A percentile compares a stretch with the other conserved stretches of the same genome.
phyloP scores from a whole-genome alignment of 2,113 vertebrate genomes.

The Sinocyclocheilus grahami region DNA sequence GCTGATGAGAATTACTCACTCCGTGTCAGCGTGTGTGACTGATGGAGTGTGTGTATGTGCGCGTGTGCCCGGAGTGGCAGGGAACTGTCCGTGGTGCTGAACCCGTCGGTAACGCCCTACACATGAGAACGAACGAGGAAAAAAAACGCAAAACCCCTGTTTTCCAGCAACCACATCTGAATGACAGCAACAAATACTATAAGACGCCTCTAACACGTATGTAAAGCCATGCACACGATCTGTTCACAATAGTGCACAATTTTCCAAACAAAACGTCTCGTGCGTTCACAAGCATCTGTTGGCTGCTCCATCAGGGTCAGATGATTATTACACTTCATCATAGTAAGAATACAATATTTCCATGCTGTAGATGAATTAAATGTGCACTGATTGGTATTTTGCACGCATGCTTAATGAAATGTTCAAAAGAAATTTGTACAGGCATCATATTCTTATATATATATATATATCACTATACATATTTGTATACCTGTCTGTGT shows the following conservation, averaged over 20 bases:
- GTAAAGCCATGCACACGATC: slow-evolving; percentile 17
- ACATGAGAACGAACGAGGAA: slow-evolving; percentile 2
- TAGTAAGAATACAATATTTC: not conserved
- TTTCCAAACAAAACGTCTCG: not conserved
- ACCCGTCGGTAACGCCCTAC: slow-evolving; percentile 76
- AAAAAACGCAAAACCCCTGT: not conserved
- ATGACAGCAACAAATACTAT: not conserved
- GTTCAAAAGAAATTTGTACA: not conserved
- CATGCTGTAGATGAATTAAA: not conserved
- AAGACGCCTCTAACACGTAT: slow-evolving; percentile 16
- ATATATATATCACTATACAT: not conserved
- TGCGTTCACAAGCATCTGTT: slow-evolving; percentile 12
- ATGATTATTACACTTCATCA: not conserved
- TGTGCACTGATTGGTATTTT: not conserved
- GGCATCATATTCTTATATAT: not conserved
- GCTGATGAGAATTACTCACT: not conserved
- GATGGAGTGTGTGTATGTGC: slow-evolving; percentile 27
- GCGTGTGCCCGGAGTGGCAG: slow-evolving; percentile 20
- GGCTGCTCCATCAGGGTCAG: slow-evolving; percentile 13
- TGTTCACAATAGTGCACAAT: not conserved
- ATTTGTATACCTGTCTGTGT: slow-evolving; percentile 12
- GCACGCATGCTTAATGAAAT: not conserved
- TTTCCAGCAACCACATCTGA: not conserved
- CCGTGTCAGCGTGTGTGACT: slow-evolving; percentile 25
- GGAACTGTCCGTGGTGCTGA: slow-evolving; percentile 80